Evolutionary conservation across 2,113 vertebrate genomes (phyloP), one percentile per base, ranked within the genome.

Genomic region (Alces alces): DNA sequence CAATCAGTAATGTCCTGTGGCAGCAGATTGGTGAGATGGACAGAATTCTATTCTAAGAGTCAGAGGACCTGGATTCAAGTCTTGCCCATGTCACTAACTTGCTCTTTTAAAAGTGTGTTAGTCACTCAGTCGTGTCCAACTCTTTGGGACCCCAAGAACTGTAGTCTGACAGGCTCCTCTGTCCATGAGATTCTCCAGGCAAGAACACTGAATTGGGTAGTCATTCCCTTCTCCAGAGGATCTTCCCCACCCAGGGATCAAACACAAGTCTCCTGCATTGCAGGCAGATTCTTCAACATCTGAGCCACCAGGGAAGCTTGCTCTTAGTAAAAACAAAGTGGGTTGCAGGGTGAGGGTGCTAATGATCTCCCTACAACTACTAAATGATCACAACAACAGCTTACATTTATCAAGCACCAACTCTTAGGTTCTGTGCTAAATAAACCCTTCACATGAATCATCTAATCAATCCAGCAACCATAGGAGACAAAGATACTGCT

Each of bases 41-140:
- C 36, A n/a, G 43, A 86, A 93, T 80, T 94, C 61, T 92, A 97
- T 25, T 61, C 66, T 91, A 94, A 95, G 52, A 96, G 39, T 94
- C 84, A 96, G 50, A 92, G 96, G 45, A 33, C 21, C 27, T 87
- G 12, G 58, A 70, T 93, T 91, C 61, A 76, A 66, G 50, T 95
- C 43, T 45, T 97, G 21, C 7, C 50, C 30, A 60, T 79, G 21
- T 91, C 95, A 86, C 52, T 47, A 76, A 64, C 66, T 70, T 70
- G n/a, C n/a, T 70, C 64, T 70, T 70, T 70, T 70, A 36, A 70
- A 70, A 21, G 17, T 36, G 64, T 70, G 17, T 70, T 70, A 70
- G 19, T 70, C n/a, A 70, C n/a, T 70, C 19, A 0, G 64, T 70
- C 4, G 0, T 70, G 64, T 70, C 66, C 2, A 2, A 39, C 19